These are phyloP conservation scores for Corapipo altera DNA, from an alignment of 2,113 vertebrate genomes.

Conservation along the genomic window DNA sequence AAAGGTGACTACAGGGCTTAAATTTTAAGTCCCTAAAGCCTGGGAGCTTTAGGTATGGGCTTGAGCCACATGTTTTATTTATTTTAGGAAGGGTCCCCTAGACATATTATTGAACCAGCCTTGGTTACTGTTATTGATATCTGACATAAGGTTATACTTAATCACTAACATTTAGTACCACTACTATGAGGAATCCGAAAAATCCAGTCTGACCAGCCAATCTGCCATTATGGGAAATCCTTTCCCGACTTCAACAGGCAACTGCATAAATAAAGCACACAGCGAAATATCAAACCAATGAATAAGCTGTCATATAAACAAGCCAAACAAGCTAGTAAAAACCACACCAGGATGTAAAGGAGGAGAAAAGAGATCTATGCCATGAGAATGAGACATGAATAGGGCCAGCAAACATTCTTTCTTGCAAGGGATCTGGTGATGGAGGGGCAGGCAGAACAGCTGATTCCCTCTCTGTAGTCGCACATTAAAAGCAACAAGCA, in stretches of 20 bases:
- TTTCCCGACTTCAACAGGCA: slow-evolving; percentile 48
- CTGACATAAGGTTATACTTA: slow-evolving; percentile 66
- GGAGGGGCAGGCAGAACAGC: background rate
- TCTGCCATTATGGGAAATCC: slow-evolving; percentile 48
- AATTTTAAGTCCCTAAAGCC: slow-evolving; percentile 66
- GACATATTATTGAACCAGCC: slow-evolving; percentile 62
- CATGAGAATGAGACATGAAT: background rate
- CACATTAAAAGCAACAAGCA: background rate
- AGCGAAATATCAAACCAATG: slow-evolving; percentile 50
- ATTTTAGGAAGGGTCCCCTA: slow-evolving; percentile 63
- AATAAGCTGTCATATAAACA: slow-evolving; percentile 47
- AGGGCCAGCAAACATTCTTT: background rate
- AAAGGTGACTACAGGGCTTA: slow-evolving; percentile 64
- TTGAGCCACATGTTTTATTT: slow-evolving; percentile 68
- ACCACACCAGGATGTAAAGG: slow-evolving; percentile 30
- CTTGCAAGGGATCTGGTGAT: background rate
- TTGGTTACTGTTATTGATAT: slow-evolving; percentile 69
- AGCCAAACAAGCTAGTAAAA: slow-evolving; percentile 41
- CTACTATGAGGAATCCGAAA: slow-evolving; percentile 49
- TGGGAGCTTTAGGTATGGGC: slow-evolving; percentile 51
- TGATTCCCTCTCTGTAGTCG: background rate
- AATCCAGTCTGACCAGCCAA: slow-evolving; percentile 54
- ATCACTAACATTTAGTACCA: slow-evolving; percentile 66
- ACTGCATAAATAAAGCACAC: slow-evolving; percentile 57
- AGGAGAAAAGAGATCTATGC: background rate